Evolutionary conservation across 2,113 vertebrate genomes (phyloP).

Genomic region (Ictidomys tridecemlineatus): DNA sequence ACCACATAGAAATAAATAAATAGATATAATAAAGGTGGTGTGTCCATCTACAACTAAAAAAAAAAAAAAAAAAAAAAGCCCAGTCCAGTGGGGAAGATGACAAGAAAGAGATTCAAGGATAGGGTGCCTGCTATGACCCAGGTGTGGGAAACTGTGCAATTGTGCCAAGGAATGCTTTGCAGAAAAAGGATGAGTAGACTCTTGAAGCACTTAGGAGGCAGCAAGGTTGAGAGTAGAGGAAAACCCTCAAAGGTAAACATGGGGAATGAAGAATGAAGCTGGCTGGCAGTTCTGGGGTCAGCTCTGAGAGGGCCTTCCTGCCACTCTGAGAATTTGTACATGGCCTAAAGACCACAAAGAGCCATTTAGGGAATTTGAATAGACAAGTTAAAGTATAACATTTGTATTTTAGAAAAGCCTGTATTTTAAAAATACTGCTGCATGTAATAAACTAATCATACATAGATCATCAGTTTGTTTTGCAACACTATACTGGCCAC

Average conservation of each 20-base stretch:
- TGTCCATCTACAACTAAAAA: too few relatives aligned
- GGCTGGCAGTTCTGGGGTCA: not conserved
- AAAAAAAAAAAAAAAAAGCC: too few relatives aligned
- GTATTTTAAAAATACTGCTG: not conserved
- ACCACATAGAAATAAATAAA: too few relatives aligned
- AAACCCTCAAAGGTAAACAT: not conserved
- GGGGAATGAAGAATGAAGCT: not conserved
- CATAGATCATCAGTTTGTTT: not conserved
- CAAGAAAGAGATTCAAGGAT: not conserved
- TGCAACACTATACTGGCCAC: not conserved
- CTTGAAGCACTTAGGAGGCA: not conserved
- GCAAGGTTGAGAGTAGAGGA: not conserved
- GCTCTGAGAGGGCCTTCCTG: not conserved
- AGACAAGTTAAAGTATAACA: not conserved
- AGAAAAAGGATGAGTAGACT: not conserved
- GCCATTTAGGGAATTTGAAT: not conserved
- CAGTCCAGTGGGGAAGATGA: not conserved
- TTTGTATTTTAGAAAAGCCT: constrained; percentile 6
- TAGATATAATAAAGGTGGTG: too few relatives aligned
- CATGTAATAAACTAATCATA: not conserved
- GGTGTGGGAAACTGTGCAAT: not conserved
- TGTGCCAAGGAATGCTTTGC: not conserved
- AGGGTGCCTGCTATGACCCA: not conserved
- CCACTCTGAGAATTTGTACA: not conserved
- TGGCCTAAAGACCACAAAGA: not conserved